A percentile compares a stretch with the other conserved stretches of the same genome.
phyloP scores from a whole-genome alignment of 2,888 invertebrate species.

The Antheraea assamensis region DNA sequence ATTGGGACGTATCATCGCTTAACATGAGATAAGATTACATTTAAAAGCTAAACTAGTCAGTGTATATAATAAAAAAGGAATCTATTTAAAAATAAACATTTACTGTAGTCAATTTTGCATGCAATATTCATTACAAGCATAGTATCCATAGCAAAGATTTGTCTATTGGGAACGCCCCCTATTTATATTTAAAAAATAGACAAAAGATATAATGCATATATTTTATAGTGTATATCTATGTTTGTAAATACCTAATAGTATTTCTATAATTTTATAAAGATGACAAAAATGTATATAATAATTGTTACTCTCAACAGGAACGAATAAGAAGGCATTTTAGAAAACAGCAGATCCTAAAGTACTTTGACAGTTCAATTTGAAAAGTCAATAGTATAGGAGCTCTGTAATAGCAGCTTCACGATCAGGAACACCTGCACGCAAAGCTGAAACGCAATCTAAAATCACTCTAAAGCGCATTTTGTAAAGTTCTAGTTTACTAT shows the following conservation, averaged over 20 bases:
- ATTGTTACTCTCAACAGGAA: slow-evolving; percentile 23
- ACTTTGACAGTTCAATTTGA: slow-evolving; percentile 46
- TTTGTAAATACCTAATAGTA: neutral
- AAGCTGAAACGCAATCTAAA: slow-evolving; percentile 51
- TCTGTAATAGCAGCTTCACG: slow-evolving; percentile 51
- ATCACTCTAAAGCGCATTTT: slow-evolving; percentile 57
- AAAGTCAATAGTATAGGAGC: slow-evolving; percentile 49
- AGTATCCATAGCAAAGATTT: too few relatives aligned
- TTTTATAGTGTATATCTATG: neutral
- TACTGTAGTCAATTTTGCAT: too few relatives aligned
- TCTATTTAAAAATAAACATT: too few relatives aligned
- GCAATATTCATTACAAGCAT: too few relatives aligned
- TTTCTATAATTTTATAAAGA: neutral
- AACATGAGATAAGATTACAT: too few relatives aligned
- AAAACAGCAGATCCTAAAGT: slow-evolving; percentile 33
- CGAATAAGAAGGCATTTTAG: slow-evolving; percentile 29
- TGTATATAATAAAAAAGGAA: too few relatives aligned
- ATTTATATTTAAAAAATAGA: neutral
- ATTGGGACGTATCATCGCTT: too few relatives aligned
- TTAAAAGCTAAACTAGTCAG: too few relatives aligned
- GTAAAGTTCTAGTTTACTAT: slow-evolving; percentile 59
- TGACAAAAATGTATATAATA: neutral
- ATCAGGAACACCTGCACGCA: slow-evolving; percentile 54
- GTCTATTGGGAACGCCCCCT: too few relatives aligned
- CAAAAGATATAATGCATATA: neutral